Base-by-base conservation (phyloP, 2,888 invertebrate genomes). In the Nineta flava region DNA sequence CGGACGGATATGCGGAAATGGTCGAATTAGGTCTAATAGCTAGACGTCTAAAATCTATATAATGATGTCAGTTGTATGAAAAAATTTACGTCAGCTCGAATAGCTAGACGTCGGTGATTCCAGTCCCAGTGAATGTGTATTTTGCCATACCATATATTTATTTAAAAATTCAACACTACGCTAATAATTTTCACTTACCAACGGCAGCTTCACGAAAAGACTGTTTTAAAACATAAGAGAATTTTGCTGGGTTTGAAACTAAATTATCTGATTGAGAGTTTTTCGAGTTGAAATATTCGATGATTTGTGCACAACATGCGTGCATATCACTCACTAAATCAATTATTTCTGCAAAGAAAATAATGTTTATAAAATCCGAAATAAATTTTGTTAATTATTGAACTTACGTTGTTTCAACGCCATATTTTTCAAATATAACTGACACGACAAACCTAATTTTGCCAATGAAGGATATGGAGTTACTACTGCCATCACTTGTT, bases 291-390 rank as follows among this genome's bases (percentile, higher is more conserved):
- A 79, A 75, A 59, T 75, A 66, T 54, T 76, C 75, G 51, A 78
- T 75, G 46, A 79, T 74, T 54, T 71, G 72, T 59, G 75, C 74
- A 50, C 76, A 72, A 58, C 76, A 76, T 17, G 68, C 65, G 59
- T 81, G 80, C 68, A 80, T 74, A 57, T 81, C 80, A 59, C 73
- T 74, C 31, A 79, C 75, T 50, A 81, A 63, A 50, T 71, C 72
- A 47, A 76, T 72, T 43, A 80, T 77, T 68, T 78, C 81, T 81
- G 61, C 2, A 67, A 38, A 38, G 16, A 9, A 43, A 17, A 43
- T 15, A 41, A n/a, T 10, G n/a, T n/a, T 41, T 16, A 17, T 43
- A 43, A 13, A 43, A 17, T 15, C 15, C 5, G 19, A 6, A 26
- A 26, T 26, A 26, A 38, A 38, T 38, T 38, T 38, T 38, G 32